Evolutionary conservation across 2,113 vertebrate species (phyloP).

Genomic region (Mixornis gularis): DNA sequence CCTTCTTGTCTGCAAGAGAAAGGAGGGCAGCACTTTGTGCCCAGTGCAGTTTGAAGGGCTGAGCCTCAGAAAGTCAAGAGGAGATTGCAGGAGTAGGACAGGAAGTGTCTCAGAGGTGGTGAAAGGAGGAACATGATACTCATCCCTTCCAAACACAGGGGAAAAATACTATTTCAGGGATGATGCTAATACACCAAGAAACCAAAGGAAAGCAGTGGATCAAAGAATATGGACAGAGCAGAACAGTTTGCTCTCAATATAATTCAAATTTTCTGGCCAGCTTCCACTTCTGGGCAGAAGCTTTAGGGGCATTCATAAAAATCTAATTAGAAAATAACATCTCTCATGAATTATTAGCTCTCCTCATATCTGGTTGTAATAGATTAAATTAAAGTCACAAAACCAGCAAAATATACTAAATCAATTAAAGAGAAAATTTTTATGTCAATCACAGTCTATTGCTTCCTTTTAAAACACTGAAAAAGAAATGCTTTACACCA

Average conservation of each 20-base stretch:
- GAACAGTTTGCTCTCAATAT: not conserved
- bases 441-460: not conserved
- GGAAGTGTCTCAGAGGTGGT: not conserved
- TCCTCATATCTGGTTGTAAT: conserved; percentile 11
- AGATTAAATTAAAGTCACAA: conserved; percentile 3
- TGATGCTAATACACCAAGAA: not conserved
- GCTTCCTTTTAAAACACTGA: not conserved
- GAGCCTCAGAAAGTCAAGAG: not conserved
- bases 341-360: conserved; percentile 19
- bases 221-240: not conserved
- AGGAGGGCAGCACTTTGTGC: not conserved
- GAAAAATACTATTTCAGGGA: not conserved
- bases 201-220: not conserved
- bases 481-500: not conserved
- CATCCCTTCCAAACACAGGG: not conserved
- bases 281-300: not conserved
- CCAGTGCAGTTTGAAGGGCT: not conserved
- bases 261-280: not conserved
- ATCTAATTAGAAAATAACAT: conserved; percentile 29
- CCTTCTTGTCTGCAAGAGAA: not conserved
- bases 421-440: not conserved
- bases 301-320: conserved; percentile 11
- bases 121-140: not conserved
- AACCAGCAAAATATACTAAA: conserved; percentile 20
- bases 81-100: not conserved